Evolutionary conservation across 2,888 invertebrate species (phyloP).

Genomic region (Drosophila aldrichi): DNA sequence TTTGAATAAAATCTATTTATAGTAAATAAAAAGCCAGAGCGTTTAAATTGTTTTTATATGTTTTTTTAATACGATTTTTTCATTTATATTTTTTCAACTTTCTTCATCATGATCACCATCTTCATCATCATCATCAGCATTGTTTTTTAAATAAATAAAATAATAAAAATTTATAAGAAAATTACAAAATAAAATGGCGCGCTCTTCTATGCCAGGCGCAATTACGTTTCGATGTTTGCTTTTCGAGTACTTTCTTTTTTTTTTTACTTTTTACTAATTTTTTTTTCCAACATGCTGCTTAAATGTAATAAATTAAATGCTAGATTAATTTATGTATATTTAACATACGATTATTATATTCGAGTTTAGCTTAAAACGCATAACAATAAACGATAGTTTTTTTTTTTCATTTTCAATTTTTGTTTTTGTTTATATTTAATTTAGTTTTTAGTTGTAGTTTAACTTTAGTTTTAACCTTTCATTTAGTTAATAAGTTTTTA

Average conservation of each 20-base stretch:
- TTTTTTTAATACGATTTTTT: constrained; percentile 68
- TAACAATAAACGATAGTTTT: constrained; percentile 70
- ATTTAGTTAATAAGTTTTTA: constrained; percentile 49
- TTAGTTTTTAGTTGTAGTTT: constrained; percentile 32
- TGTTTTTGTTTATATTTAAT: constrained; percentile 20
- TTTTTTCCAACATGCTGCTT: constrained; percentile 65
- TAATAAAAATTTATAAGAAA: constrained; percentile 70
- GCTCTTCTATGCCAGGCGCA: constrained; percentile 73
- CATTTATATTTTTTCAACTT: constrained; percentile 71
- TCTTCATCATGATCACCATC: constrained; percentile 61
- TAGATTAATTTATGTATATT: constrained; percentile 67
- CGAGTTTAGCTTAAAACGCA: constrained; percentile 76
- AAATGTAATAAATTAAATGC: constrained; percentile 44
- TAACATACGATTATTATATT: constrained; percentile 62
- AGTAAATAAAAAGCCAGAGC: constrained; percentile 28
- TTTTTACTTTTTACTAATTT: constrained; percentile 41
- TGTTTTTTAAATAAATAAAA: constrained; percentile 72
- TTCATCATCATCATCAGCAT: constrained; percentile 60
- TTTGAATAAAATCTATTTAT: constrained; percentile 5
- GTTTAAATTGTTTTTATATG: constrained; percentile 47
- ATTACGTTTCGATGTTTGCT: constrained; percentile 54
- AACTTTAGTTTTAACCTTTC: constrained; percentile 23
- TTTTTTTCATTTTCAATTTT: constrained; percentile 9
- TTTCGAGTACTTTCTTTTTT: constrained; percentile 43
- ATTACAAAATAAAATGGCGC: constrained; percentile 67